Conservation (phyloP, 2,797 vertebrate species). For the Myripristis murdjan region DNA sequence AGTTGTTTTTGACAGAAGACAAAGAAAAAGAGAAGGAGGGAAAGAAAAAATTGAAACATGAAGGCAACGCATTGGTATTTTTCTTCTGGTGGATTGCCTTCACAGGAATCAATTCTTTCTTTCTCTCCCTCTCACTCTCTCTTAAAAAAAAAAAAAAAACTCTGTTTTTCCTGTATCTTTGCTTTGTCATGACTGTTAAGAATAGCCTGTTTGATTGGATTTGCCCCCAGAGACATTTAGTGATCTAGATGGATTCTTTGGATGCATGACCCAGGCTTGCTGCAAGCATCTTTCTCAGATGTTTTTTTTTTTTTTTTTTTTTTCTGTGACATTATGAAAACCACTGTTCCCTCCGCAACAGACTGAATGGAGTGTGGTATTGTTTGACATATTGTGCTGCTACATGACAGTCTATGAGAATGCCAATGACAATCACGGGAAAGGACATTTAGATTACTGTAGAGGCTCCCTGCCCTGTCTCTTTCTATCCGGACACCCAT, state of each 20-base stretch:
- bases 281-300: slow-evolving; percentile 70
- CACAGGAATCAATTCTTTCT: slow-evolving; percentile 75
- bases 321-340: slow-evolving; percentile 76
- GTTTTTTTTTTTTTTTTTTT: slow-evolving; percentile 50
- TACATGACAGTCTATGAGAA: slow-evolving; percentile 80
- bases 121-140: slow-evolving; percentile 33
- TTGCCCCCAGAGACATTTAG: slow-evolving; percentile 80
- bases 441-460: slow-evolving; percentile 84
- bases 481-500: slow-evolving; percentile 73
- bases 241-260: slow-evolving; percentile 82
- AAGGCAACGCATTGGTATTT: slow-evolving; percentile 68
- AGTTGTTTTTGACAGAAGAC: slow-evolving; percentile 86
- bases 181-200: slow-evolving; percentile 79
- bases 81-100: slow-evolving; percentile 75
- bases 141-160: slow-evolving; percentile 52
- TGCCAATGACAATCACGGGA: slow-evolving; percentile 84
- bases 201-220: slow-evolving; percentile 78
- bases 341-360: slow-evolving; percentile 76
- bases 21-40: slow-evolving; percentile 66
- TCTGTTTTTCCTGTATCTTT: slow-evolving; percentile 65
- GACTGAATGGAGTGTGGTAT: slow-evolving; percentile 67
- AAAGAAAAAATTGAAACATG: slow-evolving; percentile 59
- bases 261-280: slow-evolving; percentile 70
- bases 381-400: slow-evolving; percentile 76
- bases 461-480: slow-evolving; percentile 74